Evolutionary conservation across 2,888 invertebrate genomes (phyloP), one percentile per base, ranked within the genome.

Genomic region (Selenia dentaria): DNA sequence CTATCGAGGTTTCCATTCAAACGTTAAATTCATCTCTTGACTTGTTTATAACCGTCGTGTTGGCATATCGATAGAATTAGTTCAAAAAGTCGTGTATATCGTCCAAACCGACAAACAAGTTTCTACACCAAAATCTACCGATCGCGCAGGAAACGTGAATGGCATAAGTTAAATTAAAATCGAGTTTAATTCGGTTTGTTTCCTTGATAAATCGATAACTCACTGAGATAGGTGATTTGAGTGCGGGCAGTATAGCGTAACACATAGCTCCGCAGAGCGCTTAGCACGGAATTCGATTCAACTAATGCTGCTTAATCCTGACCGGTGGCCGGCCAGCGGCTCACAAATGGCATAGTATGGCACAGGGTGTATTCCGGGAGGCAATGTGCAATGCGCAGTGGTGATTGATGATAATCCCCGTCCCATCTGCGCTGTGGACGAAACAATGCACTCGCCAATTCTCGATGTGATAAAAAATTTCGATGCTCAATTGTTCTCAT

Each of bases 211-310:
- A 70, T 71, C 65, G 53, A 67, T 70, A 67, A 70, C 65, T 67
- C 71, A 71, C 69, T 45, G 55, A 53, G 59, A 64, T 55, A 60
- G 60, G 22, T 22, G 25, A 25, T 70, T 66, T 57, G 61, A 62
- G 58, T 60, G 44, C 28, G 33, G 38, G 39, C 28, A 22, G 42
- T 37, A 25, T 18, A 61, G 65, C 64, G 76, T 78, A 80, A 85
- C 79, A 76, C 82, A 86, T 82, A 71, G 81, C 70, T 64, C 81
- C 67, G 83, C 83, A 86, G 65, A 82, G 79, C 76, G 86, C 85
- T 87, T 85, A 87, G 80, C 72, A 79, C 74, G 73, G 80, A 85
- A 88, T 88, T 84, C 87, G 84, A 89, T 89, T 86, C 84, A 81
- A 80, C 79, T 90, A 89, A 88, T 87, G 70, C 88, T 69, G 64